Evolutionary conservation across 2,888 invertebrate species (phyloP), one percentile per base, ranked within the genome.

Genomic region (Apoderus coryli): DNA sequence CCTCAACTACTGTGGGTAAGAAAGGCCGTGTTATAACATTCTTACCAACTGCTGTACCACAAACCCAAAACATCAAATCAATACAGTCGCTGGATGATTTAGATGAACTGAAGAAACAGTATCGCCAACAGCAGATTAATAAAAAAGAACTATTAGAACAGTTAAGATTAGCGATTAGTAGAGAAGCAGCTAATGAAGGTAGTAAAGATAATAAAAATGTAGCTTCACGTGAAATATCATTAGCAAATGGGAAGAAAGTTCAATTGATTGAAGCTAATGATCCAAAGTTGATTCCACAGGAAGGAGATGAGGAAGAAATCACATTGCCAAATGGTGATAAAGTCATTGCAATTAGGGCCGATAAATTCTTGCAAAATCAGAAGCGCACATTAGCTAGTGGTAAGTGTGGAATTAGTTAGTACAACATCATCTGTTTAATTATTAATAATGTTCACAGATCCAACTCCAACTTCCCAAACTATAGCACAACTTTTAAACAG

Each of bases 111-210:
- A 65, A 55, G 40, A 53, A 49, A 30, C 53, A 56, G 43, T 55
- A 56, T 41, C 56, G 53, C 43, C 51, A 49, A 9, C 69, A 75
- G 26, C 61, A 70, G 32, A 63, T 71, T 3, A 70, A 72, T 38
- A 71, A 76, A 43, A 79, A 81, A 24, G 72, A 78, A 38, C 64
- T 84, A 16, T 51, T 84, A 4, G 77, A 76, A 37, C 81, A 82
- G 48, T 51, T 82, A 6, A 75, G 76, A 48, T 64, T 77, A 13
- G 80, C 80, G 1, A 60, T 82, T 10, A 76, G 78, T 48, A 69
- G 72, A 14, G n/a, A n/a, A n/a, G 68, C 71, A 1, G 68, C 71
- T 1, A 59, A 60, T n/a, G 68, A 70, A 45, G 73, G 72, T 22
- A 59, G 60, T 10, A 68, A 69, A 44, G 73, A 73, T 22, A 67